Percentiles rank a stretch among this genome's conserved stretches.
Conservation (phyloP, 1,140 invertebrate genomes). For the Luehdorfia chinensis region DNA sequence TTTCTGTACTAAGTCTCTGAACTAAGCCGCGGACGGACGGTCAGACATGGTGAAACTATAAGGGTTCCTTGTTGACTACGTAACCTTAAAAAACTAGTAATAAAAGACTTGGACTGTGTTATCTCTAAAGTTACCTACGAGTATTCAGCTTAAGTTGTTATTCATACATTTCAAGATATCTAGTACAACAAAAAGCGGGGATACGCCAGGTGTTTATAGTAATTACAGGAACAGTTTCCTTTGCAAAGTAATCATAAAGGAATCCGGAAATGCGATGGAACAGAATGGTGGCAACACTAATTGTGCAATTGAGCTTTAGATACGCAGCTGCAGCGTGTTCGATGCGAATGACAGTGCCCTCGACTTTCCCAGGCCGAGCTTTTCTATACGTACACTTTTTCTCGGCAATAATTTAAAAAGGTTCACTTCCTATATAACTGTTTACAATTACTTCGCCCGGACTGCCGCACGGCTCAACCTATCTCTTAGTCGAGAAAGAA, state of each 20-base stretch:
- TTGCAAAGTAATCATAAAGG: slow-evolving; percentile 40
- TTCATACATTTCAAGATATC: no score
- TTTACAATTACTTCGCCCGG: slow-evolving; percentile 6
- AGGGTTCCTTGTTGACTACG: no score
- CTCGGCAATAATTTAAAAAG: slow-evolving; percentile 6
- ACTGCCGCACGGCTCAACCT: no score
- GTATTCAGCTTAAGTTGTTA: no score
- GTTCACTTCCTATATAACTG: neutral
- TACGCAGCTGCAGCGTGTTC: slow-evolving; percentile 20
- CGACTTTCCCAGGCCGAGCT: slow-evolving; percentile 15
- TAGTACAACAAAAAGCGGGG: no score
- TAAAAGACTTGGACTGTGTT: no score
- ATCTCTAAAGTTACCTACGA: no score
- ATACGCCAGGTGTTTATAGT: neutral
- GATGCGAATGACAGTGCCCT: neutral
- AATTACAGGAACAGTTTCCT: slow-evolving; percentile 9
- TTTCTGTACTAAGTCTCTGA: no score
- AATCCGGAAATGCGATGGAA: slow-evolving; percentile 47
- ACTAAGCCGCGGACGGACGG: no score
- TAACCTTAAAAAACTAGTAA: no score
- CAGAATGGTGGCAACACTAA: slow-evolving; percentile 40
- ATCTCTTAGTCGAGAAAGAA: no score
- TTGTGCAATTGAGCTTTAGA: slow-evolving; percentile 59
- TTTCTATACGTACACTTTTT: slow-evolving; percentile 8
- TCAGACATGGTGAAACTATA: no score